Conservation (phyloP, 2,888 invertebrate genomes). For the Serrognathus titanus region DNA sequence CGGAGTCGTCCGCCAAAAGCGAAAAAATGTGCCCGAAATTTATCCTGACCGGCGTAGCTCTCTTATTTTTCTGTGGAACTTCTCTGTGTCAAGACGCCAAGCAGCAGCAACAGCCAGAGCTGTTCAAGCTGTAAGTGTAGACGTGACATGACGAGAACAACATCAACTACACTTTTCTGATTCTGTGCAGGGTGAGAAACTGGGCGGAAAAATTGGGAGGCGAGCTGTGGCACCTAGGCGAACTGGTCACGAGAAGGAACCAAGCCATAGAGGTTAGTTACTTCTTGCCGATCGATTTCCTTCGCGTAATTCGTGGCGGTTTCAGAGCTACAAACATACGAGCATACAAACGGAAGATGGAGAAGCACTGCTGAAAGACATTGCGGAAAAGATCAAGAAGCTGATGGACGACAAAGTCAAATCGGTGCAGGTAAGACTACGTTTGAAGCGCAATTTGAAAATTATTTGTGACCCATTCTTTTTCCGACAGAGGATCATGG, state of each 20-base stretch:
- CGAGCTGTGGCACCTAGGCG: constrained; percentile 76
- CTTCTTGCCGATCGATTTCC: constrained; percentile 1
- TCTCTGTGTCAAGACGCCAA: constrained; percentile 18
- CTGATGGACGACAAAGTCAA: constrained; percentile 89
- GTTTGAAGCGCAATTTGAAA: background rate
- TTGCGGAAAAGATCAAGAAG: constrained; percentile 78
- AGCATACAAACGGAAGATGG: constrained; percentile 76
- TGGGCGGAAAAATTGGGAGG: constrained; percentile 81
- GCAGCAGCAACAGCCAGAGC: constrained; percentile 26
- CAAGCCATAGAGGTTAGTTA: constrained; percentile 71
- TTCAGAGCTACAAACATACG: constrained; percentile 70
- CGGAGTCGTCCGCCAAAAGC: background rate
- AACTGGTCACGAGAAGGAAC: constrained; percentile 74
- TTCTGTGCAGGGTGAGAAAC: constrained; percentile 63
- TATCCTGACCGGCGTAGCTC: background rate
- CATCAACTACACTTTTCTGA: background rate
- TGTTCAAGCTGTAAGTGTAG: constrained; percentile 26
- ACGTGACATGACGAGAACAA: background rate
- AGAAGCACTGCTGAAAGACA: constrained; percentile 72
- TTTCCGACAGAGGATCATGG: constrained; percentile 71
- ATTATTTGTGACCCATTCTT: background rate
- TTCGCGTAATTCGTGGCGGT: constrained; percentile 17
- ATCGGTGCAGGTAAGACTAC: constrained; percentile 67
- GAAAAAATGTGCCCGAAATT: background rate
- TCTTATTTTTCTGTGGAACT: background rate